Conservation (phyloP, 2,888 invertebrate species). For the Synergus laeviventris region DNA sequence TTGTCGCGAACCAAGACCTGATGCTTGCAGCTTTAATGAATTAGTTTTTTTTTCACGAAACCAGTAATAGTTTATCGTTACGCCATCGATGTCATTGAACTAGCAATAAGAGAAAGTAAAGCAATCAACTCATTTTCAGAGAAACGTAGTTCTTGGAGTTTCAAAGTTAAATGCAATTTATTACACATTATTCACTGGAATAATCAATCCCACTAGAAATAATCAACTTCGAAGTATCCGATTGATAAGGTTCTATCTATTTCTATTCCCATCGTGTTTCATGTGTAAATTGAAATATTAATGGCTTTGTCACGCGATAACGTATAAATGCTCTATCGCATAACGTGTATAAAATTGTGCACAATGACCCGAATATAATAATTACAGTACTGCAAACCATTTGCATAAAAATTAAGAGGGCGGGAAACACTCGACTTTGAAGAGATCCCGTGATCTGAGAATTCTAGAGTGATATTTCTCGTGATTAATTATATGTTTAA, state of each 20-base stretch:
- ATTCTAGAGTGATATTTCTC: too few species aligned
- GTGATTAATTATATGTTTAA: too few species aligned
- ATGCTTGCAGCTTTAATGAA: background rate
- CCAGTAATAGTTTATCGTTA: conserved; percentile 17
- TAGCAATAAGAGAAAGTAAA: background rate
- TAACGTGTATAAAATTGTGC: background rate
- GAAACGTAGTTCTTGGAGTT: background rate
- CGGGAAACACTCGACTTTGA: background rate
- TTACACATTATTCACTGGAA: too few species aligned
- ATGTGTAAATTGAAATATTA: background rate
- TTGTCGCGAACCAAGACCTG: conserved; percentile 32
- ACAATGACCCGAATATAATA: background rate
- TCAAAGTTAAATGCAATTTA: background rate
- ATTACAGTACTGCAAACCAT: background rate
- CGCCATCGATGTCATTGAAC: background rate
- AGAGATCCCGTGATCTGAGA: too few species aligned
- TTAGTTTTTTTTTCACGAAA: background rate
- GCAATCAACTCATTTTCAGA: background rate
- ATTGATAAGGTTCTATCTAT: too few species aligned
- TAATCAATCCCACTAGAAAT: too few species aligned
- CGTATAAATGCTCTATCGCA: conserved; percentile 2
- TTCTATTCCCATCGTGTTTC: too few species aligned
- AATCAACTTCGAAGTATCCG: too few species aligned
- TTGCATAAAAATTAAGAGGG: background rate
- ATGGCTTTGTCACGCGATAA: conserved; percentile 7